Conservation (phyloP, 2,113 vertebrate genomes). For the Solenodon paradoxus region DNA sequence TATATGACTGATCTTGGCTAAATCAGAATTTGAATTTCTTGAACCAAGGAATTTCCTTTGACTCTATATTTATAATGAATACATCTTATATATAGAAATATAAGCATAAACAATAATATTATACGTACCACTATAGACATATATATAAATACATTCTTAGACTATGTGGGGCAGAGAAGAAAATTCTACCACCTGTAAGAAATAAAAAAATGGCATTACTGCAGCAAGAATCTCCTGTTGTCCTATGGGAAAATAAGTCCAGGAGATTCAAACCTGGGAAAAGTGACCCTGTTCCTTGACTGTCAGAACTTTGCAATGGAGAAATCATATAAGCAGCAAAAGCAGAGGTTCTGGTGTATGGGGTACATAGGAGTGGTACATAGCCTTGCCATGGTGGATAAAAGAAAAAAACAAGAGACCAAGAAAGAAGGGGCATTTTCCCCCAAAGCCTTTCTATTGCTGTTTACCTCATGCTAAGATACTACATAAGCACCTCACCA, state of each 20-base stretch:
- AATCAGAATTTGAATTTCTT: neutral
- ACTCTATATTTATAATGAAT: neutral
- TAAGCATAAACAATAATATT: neutral
- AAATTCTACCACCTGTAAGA: neutral
- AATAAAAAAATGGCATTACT: neutral
- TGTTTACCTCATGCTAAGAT: neutral
- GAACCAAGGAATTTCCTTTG: neutral
- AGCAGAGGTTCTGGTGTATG: neutral
- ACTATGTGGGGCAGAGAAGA: neutral
- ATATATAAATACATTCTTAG: neutral
- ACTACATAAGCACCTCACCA: neutral
- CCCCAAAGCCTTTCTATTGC: neutral
- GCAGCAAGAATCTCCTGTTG: neutral
- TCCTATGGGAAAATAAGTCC: neutral
- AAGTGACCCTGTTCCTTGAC: neutral
- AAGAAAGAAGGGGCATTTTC: neutral
- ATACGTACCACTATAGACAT: neutral
- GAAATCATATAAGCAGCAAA: neutral
- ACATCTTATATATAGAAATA: neutral
- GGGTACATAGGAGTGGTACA: rapidly evolving
- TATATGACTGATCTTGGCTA: neutral
- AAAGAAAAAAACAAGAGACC: neutral
- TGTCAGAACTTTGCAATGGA: neutral
- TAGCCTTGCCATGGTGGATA: neutral
- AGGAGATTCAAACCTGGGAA: neutral